Evolutionary conservation across 2,797 vertebrate genomes (phyloP).

Genomic region (Rhodeus uyekii): DNA sequence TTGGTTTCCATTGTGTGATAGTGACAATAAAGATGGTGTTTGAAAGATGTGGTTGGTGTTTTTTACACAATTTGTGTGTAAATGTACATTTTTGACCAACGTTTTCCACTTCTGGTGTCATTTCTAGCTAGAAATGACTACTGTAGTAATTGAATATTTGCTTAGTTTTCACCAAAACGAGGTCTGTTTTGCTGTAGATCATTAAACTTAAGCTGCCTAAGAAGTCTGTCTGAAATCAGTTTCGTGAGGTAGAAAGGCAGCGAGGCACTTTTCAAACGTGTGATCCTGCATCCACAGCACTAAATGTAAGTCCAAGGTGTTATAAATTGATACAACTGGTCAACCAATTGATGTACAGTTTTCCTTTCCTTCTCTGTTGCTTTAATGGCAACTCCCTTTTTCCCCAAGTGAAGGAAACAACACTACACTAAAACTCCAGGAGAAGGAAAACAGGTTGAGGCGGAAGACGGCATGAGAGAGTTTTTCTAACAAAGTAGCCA

Average conservation of each 20-base stretch:
- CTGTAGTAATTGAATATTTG: background rate
- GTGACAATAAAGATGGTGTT: background rate
- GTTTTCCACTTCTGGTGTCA: too few relatives aligned
- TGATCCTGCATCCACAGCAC: background rate
- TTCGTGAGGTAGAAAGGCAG: too few relatives aligned
- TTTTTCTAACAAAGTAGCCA: slow-evolving; percentile 62
- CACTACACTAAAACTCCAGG: slow-evolving; percentile 63
- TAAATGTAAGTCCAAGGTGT: background rate
- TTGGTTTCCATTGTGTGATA: background rate
- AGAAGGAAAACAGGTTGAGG: slow-evolving; percentile 63
- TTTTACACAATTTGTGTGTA: background rate
- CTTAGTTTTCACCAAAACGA: background rate
- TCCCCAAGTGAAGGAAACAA: slow-evolving; percentile 55
- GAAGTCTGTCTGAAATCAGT: background rate
- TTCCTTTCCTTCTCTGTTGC: slow-evolving; percentile 12
- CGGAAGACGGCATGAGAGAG: slow-evolving; percentile 58
- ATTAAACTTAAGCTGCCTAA: background rate
- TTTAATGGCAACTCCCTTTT: slow-evolving; percentile 33
- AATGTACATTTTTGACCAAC: background rate
- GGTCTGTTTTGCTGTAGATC: background rate
- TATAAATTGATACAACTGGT: too few relatives aligned
- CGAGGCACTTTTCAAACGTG: background rate
- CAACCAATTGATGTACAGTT: background rate
- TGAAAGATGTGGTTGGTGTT: background rate
- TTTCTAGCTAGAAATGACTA: background rate